Conservation (phyloP, 2,888 invertebrate genomes). For the Gortyna flavago region DNA sequence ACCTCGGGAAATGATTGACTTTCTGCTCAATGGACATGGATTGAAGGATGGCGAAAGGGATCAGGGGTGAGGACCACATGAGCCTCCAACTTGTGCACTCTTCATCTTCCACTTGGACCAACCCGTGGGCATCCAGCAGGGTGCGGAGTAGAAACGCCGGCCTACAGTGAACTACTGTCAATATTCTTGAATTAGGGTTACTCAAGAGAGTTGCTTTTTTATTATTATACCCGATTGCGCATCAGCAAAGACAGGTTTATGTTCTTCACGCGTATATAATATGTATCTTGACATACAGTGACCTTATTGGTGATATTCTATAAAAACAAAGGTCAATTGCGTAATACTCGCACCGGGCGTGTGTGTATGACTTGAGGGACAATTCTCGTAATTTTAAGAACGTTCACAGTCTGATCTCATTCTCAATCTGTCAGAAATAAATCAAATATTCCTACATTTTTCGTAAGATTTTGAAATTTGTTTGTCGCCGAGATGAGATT, state of each 20-base stretch:
- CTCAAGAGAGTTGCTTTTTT: not conserved
- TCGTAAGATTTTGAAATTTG: too few relatives aligned
- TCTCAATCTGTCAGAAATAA: too few relatives aligned
- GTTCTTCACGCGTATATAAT: not conserved
- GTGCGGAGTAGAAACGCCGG: constrained; percentile 22
- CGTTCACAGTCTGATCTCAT: too few relatives aligned
- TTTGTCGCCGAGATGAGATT: too few relatives aligned
- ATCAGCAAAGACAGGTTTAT: not conserved
- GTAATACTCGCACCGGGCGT: too few relatives aligned
- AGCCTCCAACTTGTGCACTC: constrained; percentile 64
- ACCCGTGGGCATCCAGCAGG: constrained; percentile 70
- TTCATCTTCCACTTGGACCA: constrained; percentile 52
- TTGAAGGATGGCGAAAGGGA: constrained; percentile 62
- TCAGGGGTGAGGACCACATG: constrained; percentile 65
- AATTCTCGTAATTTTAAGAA: too few relatives aligned
- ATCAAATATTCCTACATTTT: too few relatives aligned
- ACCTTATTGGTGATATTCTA: too few relatives aligned
- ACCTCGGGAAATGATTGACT: constrained; percentile 74
- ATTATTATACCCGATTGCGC: not conserved
- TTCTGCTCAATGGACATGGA: constrained; percentile 61
- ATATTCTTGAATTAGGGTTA: constrained; percentile 49
- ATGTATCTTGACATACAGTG: not conserved
- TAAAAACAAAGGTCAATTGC: too few relatives aligned
- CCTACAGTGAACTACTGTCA: constrained; percentile 62
- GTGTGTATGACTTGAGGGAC: too few relatives aligned